phyloP scores from a whole-genome alignment of 2,113 vertebrate genomes.

The Diphyllodes magnificus region DNA sequence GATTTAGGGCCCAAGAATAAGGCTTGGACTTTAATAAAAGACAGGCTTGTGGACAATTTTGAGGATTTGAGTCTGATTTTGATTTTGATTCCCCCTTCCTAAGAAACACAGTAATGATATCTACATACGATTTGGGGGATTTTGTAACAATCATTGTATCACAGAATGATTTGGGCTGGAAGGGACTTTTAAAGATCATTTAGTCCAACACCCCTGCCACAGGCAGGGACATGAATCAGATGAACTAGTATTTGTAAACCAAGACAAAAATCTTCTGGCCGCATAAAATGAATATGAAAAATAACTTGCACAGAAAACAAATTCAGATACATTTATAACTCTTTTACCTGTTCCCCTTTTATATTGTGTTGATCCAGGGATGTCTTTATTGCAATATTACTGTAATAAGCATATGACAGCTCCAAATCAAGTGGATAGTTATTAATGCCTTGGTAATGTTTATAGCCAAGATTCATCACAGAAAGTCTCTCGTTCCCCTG shows the following conservation, averaged over 20 bases:
- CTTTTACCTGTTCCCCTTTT: conserved; percentile 76
- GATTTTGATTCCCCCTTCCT: not conserved
- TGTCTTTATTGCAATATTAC: conserved; percentile 82
- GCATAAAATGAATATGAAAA: not conserved
- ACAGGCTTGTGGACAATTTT: not conserved
- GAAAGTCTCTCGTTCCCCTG: conserved; percentile 80
- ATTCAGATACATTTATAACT: not conserved
- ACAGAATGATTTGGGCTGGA: not conserved
- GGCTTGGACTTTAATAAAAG: not conserved
- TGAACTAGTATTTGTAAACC: not conserved
- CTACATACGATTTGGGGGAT: not conserved
- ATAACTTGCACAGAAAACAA: not conserved
- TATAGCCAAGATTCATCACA: conserved; percentile 91
- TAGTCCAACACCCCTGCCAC: not conserved
- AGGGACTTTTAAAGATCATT: not conserved
- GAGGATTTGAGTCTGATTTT: not conserved
- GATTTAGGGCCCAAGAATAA: not conserved
- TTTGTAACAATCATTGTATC: not conserved
- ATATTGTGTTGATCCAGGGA: conserved; percentile 68
- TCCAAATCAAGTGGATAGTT: conserved; percentile 83
- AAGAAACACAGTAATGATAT: not conserved
- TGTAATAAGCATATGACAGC: conserved; percentile 85
- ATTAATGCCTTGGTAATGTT: conserved; percentile 87
- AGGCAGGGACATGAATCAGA: not conserved
- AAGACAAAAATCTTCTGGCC: not conserved